Evolutionary conservation across 2,113 vertebrate species (phyloP).

Genomic region (Dermatemys mawii): DNA sequence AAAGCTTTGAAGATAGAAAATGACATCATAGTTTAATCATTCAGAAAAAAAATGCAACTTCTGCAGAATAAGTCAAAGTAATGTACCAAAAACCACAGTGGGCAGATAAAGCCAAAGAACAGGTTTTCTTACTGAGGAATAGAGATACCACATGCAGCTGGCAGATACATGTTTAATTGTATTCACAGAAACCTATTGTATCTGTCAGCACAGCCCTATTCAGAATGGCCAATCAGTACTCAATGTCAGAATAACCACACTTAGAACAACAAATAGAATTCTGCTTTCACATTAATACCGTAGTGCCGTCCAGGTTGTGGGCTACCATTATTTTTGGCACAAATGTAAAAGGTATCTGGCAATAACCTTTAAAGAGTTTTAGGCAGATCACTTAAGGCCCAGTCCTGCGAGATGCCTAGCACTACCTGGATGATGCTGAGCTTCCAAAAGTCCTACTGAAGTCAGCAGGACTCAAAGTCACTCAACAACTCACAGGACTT

Average conservation of each 20-base stretch:
- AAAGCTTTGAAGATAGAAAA: constrained; percentile 71
- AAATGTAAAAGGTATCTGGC: neutral
- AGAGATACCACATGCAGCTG: constrained; percentile 78
- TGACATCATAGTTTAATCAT: constrained; percentile 82
- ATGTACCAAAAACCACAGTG: constrained; percentile 74
- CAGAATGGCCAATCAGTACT: constrained; percentile 23
- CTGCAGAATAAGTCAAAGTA: constrained; percentile 73
- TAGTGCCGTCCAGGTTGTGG: neutral
- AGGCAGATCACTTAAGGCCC: neutral
- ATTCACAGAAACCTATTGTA: constrained; percentile 74
- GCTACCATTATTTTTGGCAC: neutral
- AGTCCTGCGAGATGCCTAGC: neutral
- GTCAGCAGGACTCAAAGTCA: neutral
- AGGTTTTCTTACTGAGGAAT: constrained; percentile 76
- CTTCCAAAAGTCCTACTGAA: neutral
- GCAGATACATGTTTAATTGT: constrained; percentile 73
- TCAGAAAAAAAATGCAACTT: constrained; percentile 69
- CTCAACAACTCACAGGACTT: neutral
- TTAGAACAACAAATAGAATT: neutral
- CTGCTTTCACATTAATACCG: neutral
- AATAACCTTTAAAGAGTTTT: constrained; percentile 4
- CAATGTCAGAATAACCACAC: constrained; percentile 25
- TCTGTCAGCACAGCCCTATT: constrained; percentile 32
- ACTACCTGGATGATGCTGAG: neutral
- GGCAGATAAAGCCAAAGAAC: constrained; percentile 65